phyloP scores from a whole-genome alignment of 2,888 invertebrate species.

The Lacanobia oleracea region DNA sequence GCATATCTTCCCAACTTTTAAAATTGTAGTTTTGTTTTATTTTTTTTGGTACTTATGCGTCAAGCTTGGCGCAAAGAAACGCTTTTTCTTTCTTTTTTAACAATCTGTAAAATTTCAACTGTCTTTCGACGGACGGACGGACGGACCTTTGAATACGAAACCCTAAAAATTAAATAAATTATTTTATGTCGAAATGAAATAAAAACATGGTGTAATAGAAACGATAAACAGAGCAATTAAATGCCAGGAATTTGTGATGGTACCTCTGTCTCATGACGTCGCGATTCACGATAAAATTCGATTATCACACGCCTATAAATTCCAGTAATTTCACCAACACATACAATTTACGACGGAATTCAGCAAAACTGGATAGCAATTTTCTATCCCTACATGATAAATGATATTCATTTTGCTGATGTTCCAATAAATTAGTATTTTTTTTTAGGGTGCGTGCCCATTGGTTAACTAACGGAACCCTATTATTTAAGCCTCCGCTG shows the following conservation, averaged over 20 bases:
- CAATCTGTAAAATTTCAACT: too few relatives aligned
- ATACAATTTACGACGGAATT: neutral
- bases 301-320: constrained; percentile 5
- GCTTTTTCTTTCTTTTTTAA: too few relatives aligned
- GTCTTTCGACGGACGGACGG: too few relatives aligned
- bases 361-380: neutral
- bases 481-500: too few relatives aligned
- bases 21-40: too few relatives aligned
- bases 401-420: neutral
- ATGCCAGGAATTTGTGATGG: constrained; percentile 16
- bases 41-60: too few relatives aligned
- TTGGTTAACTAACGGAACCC: too few relatives aligned
- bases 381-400: neutral
- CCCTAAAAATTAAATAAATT: neutral
- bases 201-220: neutral
- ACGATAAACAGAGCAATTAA: constrained; percentile 15
- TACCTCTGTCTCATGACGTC: neutral
- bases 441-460: too few relatives aligned
- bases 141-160: too few relatives aligned
- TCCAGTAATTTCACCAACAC: neutral
- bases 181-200: neutral
- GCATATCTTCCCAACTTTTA: too few relatives aligned
- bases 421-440: neutral
- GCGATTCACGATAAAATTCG: constrained; percentile 6
- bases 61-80: too few relatives aligned